phyloP scores from a whole-genome alignment of 2,113 vertebrate genomes.

The Dipodomys merriami region DNA sequence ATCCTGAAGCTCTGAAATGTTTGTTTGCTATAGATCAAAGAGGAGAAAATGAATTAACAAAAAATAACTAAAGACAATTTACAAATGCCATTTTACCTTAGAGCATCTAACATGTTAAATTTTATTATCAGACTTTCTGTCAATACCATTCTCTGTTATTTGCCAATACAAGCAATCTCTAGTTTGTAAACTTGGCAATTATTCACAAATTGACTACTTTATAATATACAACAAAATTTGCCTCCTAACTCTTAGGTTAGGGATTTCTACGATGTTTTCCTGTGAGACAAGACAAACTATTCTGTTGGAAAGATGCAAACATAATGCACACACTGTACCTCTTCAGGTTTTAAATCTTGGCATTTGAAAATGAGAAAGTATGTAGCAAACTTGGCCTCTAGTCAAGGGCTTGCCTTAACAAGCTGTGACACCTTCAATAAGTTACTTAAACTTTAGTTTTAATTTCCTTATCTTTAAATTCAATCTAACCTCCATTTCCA shows the following conservation, averaged over 20 bases:
- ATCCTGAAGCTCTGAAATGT: background rate
- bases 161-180: background rate
- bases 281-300: background rate
- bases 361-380: slow-evolving; percentile 38
- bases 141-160: background rate
- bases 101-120: slow-evolving; percentile 18
- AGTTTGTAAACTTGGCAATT: slow-evolving; percentile 21
- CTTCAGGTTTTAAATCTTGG: slow-evolving; percentile 40
- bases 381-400: background rate
- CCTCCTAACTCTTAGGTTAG: background rate
- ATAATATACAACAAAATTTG: slow-evolving; percentile 7
- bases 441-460: slow-evolving; percentile 58
- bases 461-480: slow-evolving; percentile 58
- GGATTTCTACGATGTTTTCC: background rate
- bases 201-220: slow-evolving; percentile 16
- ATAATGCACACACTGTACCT: background rate
- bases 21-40: slow-evolving; percentile 25
- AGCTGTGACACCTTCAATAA: slow-evolving; percentile 41
- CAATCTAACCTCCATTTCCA: slow-evolving; percentile 45
- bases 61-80: slow-evolving; percentile 54
- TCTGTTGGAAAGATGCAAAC: slow-evolving; percentile 26
- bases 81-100: slow-evolving; percentile 16
- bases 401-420: slow-evolving; percentile 25
- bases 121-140: slow-evolving; percentile 52
- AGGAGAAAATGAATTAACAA: slow-evolving; percentile 41